Conservation (phyloP, 1,140 invertebrate genomes). For the Andricus grossulariae region DNA sequence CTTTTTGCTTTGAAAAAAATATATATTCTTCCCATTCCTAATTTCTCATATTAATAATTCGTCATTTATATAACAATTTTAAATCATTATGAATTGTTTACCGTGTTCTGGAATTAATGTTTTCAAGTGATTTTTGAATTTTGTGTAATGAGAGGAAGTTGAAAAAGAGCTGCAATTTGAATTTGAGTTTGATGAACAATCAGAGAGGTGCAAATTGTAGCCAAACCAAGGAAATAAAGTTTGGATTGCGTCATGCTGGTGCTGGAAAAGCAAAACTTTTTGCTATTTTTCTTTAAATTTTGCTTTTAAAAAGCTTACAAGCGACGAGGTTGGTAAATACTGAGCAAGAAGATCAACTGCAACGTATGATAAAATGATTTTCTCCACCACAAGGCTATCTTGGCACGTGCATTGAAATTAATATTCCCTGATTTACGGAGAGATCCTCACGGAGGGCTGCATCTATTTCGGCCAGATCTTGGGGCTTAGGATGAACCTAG, state of each 20-base stretch:
- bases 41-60: too few species aligned
- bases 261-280: background rate
- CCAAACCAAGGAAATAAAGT: constrained; percentile 40
- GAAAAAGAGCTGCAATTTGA: background rate
- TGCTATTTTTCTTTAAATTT: background rate
- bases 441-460: too few species aligned
- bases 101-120: background rate
- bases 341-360: constrained; percentile 50
- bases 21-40: too few species aligned
- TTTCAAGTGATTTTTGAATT: background rate
- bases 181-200: constrained; percentile 43
- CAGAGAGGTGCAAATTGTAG: constrained; percentile 38
- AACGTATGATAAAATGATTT: constrained; percentile 52
- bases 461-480: too few species aligned
- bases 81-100: too few species aligned
- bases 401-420: background rate
- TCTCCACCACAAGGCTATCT: constrained; percentile 31
- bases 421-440: background rate
- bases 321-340: too few species aligned
- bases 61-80: too few species aligned
- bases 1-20: too few species aligned
- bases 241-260: too few species aligned
- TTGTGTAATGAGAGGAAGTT: background rate
- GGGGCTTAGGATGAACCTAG: too few species aligned
- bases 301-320: constrained; percentile 35